A percentile compares a stretch with the other conserved stretches of the same genome.
These are phyloP conservation scores for Rhinolophus sinicus DNA, from an alignment of 2,113 vertebrate genomes.

Conservation along the genomic window DNA sequence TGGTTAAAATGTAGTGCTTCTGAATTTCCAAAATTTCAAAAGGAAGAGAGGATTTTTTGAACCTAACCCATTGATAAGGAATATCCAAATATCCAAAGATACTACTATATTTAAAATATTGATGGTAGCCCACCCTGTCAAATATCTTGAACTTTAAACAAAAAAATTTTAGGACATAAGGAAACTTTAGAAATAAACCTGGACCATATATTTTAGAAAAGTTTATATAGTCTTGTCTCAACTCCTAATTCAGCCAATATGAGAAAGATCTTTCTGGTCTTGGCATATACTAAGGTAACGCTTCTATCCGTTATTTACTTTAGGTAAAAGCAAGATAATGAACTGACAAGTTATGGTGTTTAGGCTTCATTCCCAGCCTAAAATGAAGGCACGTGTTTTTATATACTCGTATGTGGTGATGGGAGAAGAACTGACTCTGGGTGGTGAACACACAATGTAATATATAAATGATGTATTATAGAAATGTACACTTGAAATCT, in stretches of 20 bases:
- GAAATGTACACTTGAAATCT: too few relatives aligned
- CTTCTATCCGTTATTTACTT: background rate
- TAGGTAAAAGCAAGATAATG: background rate
- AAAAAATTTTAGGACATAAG: background rate
- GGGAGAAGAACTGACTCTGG: too few relatives aligned
- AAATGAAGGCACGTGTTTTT: background rate
- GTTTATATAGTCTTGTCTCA: background rate
- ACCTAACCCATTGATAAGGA: background rate
- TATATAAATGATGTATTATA: too few relatives aligned
- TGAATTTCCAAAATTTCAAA: constrained; percentile 25
- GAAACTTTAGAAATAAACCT: background rate
- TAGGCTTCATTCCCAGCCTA: background rate
- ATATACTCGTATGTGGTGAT: background rate
- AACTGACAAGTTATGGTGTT: background rate
- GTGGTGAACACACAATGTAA: too few relatives aligned
- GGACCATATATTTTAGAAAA: background rate
- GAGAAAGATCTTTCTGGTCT: background rate
- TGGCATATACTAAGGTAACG: background rate
- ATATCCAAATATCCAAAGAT: background rate
- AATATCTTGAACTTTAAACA: background rate
- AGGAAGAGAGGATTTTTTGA: background rate
- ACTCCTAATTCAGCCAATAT: background rate
- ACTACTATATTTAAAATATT: background rate
- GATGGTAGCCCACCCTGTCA: background rate
- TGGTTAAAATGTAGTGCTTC: background rate